Evolutionary conservation across 2,888 invertebrate genomes (phyloP).

Genomic region (Seira musarum): DNA sequence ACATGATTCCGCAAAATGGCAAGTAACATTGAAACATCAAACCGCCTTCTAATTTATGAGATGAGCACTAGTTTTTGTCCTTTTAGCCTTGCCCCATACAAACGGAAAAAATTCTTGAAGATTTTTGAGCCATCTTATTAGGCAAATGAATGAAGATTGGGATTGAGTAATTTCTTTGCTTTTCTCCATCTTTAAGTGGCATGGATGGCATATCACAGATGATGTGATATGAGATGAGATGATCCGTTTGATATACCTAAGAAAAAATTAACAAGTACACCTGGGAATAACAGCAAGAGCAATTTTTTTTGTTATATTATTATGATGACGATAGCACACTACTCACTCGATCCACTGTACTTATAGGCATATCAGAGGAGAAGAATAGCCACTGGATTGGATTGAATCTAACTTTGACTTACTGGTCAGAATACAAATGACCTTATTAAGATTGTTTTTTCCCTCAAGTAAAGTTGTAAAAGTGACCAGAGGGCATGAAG

Average conservation of each 20-base stretch:
- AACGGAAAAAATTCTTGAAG: constrained; percentile 4
- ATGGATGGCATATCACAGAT: constrained; percentile 31
- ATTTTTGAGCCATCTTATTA: constrained; percentile 17
- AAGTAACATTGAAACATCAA: too few species aligned
- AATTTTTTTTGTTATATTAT: not conserved
- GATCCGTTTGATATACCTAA: constrained; percentile 2
- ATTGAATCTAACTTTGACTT: constrained; percentile 30
- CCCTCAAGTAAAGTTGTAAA: constrained; percentile 4
- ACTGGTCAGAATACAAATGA: constrained; percentile 58
- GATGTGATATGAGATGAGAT: constrained; percentile 45
- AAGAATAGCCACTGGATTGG: constrained; percentile 3
- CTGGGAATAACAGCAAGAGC: not conserved
- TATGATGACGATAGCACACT: not conserved
- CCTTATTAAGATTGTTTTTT: constrained; percentile 39
- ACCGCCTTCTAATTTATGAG: constrained; percentile 15
- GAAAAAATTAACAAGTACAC: constrained; percentile 9
- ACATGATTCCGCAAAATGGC: constrained; percentile 6
- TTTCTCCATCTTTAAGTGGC: constrained; percentile 27
- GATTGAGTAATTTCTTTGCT: constrained; percentile 36
- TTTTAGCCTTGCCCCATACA: constrained; percentile 16
- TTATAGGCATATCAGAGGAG: not conserved
- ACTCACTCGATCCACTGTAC: not conserved
- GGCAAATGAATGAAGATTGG: constrained; percentile 41
- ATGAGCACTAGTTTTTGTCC: not conserved
- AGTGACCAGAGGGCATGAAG: constrained; percentile 40